These are phyloP conservation scores for Saguinus imperator DNA, from an alignment of 2,113 vertebrate species.

Conservation along the genomic window DNA sequence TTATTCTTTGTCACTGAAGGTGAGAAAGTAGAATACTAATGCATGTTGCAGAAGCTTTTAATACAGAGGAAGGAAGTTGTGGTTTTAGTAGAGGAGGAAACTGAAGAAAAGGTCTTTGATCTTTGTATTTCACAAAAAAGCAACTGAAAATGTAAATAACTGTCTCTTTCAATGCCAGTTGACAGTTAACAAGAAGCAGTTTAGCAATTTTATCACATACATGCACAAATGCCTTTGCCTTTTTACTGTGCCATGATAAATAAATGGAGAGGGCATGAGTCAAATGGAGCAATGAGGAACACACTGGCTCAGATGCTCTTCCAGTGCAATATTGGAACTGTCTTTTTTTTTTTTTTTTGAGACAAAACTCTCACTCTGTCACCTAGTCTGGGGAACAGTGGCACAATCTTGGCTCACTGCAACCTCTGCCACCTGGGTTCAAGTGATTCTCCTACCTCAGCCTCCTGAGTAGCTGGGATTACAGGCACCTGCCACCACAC, in stretches of 20 bases:
- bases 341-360: neutral
- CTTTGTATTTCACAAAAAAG: conserved; percentile 66
- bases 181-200: conserved; percentile 55
- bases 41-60: neutral
- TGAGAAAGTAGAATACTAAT: neutral
- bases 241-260: neutral
- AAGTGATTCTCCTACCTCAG: too few species aligned
- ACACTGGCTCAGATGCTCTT: neutral
- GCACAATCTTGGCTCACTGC: too few species aligned
- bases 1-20: neutral
- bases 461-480: too few species aligned
- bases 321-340: neutral
- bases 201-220: conserved; percentile 10
- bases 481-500: too few species aligned
- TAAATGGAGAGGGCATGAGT: neutral
- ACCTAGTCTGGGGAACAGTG: too few species aligned
- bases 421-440: too few species aligned
- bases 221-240: neutral
- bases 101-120: conserved; percentile 60
- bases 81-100: conserved; percentile 60
- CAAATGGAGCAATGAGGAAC: neutral
- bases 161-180: neutral
- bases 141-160: conserved; percentile 65
- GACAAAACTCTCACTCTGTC: too few species aligned
- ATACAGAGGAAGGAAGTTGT: conserved; percentile 70